A percentile compares a stretch with the other conserved stretches of the same genome.
These are phyloP conservation scores for Caenorhabditis afra DNA, from an alignment of 2,888 invertebrate species.

Conservation along the genomic window DNA sequence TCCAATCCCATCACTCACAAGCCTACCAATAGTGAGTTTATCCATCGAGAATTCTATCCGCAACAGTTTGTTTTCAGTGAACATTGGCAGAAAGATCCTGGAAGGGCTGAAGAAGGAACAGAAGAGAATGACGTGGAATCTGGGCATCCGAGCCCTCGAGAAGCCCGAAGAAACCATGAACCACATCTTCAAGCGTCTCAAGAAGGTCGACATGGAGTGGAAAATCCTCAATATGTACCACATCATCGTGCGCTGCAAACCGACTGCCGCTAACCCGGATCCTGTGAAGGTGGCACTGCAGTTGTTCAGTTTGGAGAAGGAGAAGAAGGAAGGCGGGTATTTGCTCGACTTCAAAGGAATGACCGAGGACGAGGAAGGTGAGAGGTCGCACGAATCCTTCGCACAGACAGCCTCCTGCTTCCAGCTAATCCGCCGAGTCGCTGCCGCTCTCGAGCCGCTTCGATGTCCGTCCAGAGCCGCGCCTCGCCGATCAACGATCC, in stretches of 20 bases:
- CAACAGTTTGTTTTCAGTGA: conserved; percentile 5
- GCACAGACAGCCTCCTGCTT: neutral
- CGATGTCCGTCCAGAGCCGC: conserved; percentile 61
- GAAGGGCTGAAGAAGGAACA: conserved; percentile 51
- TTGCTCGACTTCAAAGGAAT: conserved; percentile 96
- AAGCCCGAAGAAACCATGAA: conserved; percentile 53
- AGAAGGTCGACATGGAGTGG: conserved; percentile 96
- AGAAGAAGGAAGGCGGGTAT: conserved; percentile 88
- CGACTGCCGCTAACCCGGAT: conserved; percentile 83
- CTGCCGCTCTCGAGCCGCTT: conserved; percentile 78
- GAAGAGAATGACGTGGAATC: conserved; percentile 88
- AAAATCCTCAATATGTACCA: conserved; percentile 96
- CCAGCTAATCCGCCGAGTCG: conserved; percentile 67
- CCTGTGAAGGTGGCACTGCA: conserved; percentile 93
- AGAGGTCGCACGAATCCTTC: neutral
- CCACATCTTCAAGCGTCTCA: conserved; percentile 96
- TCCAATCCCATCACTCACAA: neutral
- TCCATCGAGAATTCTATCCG: too few species aligned
- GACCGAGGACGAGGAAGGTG: conserved; percentile 80
- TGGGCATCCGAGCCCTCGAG: conserved; percentile 92
- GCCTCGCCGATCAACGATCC: conserved; percentile 16
- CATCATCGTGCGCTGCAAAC: conserved; percentile 90
- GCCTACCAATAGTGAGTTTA: conserved; percentile 8
- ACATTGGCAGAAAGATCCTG: conserved; percentile 43
- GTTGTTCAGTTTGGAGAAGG: conserved; percentile 90